Evolutionary conservation across 1,140 invertebrate species (phyloP).

Genomic region (Delia radicum): DNA sequence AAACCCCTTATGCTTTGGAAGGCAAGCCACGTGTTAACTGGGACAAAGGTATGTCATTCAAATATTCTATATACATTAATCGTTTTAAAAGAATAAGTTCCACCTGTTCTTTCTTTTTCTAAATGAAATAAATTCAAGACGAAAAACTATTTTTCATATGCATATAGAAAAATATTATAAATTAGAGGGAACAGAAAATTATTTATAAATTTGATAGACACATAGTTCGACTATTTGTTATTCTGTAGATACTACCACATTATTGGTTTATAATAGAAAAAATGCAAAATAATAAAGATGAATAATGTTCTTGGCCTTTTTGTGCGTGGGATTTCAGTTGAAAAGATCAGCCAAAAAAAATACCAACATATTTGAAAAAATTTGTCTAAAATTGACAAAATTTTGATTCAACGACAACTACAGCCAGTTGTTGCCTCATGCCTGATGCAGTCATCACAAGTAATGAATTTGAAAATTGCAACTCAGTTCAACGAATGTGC

Average conservation of each 20-base stretch:
- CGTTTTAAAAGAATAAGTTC: not conserved
- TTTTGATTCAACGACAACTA: not conserved
- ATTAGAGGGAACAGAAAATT: not conserved
- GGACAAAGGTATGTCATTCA: slow-evolving; percentile 70
- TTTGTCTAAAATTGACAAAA: not conserved
- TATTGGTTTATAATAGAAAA: not conserved
- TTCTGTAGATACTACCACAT: not conserved
- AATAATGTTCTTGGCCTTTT: slow-evolving; percentile 12
- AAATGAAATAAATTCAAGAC: not conserved
- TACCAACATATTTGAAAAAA: not conserved
- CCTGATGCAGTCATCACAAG: not conserved
- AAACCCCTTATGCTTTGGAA: slow-evolving; percentile 82
- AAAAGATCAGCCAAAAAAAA: slow-evolving; percentile 6
- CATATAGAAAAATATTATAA: no score
- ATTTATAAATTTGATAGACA: not conserved
- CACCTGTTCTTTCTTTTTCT: not conserved
- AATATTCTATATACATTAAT: not conserved
- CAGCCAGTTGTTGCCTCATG: not conserved
- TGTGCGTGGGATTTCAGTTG: not conserved
- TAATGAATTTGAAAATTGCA: not conserved
- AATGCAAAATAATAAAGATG: not conserved
- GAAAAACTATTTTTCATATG: no score
- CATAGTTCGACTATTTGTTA: not conserved
- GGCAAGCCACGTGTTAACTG: slow-evolving; percentile 86
- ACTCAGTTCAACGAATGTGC: no score